Base-by-base conservation (phyloP, 2,797 vertebrate genomes). In the Schizopygopsis pylzovi region DNA sequence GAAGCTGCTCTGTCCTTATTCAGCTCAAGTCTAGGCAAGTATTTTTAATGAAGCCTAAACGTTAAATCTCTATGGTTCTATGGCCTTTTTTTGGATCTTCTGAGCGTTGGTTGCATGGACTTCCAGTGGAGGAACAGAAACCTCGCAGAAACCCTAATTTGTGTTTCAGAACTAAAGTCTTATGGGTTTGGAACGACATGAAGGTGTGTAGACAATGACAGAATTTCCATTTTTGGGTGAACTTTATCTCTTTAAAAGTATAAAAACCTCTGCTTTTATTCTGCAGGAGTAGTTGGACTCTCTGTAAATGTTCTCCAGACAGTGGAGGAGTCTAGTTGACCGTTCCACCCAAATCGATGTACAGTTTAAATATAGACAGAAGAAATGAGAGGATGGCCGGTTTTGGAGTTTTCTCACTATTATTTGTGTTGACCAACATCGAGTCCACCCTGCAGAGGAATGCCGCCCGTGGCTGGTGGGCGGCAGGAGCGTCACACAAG, bases 361-460 rank as follows among this genome's bases (percentile, higher is more conserved):
- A 41, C 41, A 43, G 47, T 87, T 84, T 80, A 87, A 86, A 85
- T 88, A 88, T 88, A 88, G 84, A 76, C 56, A 5, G 37, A 45
- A 45, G n/a, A 83, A 87, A 86, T 81, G 22, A 85, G 56, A 47
- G 56, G 68, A 82, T 67, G 78, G 68, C 68, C 3, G 10, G 63
- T 79, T 77, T 41, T 70, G 67, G 61, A 84, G 56, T 52, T 79
- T 87, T 79, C 59, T 86, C 73, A 84, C 78, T 82, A 85, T 79
- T 86, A 88, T 88, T 89, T 87, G 84, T 76, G 77, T 86, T 72
- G 79, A 72, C 65, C 82, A 43, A 79, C 65, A 67, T 16, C 25
- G 54, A 67, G 79, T 86, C 71, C 88, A 73, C 84, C 86, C 81
- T 20, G 72, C 75, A 54, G 12, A 82, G 86, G 84, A 89, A 89